Evolutionary conservation across 2,113 vertebrate genomes (phyloP).

Genomic region (Planiliza haematocheilus): DNA sequence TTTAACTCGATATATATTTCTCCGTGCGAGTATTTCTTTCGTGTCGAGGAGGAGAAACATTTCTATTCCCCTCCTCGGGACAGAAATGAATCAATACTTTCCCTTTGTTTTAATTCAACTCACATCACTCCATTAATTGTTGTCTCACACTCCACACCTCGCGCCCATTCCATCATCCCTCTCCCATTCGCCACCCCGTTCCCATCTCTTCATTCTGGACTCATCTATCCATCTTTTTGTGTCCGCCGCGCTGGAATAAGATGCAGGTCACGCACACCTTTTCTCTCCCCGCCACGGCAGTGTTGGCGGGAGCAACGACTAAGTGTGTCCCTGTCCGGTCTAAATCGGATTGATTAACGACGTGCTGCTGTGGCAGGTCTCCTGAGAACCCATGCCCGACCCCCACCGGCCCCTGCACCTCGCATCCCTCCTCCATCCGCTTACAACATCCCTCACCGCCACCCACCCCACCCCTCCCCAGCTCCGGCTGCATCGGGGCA

Average conservation of each 20-base stretch:
- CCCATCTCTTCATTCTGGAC: slow-evolving; percentile 74
- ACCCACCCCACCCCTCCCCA: slow-evolving; percentile 46
- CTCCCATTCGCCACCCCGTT: slow-evolving; percentile 55
- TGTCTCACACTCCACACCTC: slow-evolving; percentile 65
- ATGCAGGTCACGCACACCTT: slow-evolving; percentile 83
- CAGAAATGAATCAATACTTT: slow-evolving; percentile 74
- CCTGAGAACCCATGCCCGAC: slow-evolving; percentile 64
- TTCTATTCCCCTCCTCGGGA: slow-evolving; percentile 48
- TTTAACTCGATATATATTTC: slow-evolving; percentile 45
- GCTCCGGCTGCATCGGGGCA: slow-evolving; percentile 57
- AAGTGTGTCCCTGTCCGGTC: slow-evolving; percentile 83
- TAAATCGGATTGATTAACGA: slow-evolving; percentile 87
- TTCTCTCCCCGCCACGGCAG: slow-evolving; percentile 64
- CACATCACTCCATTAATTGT: slow-evolving; percentile 81
- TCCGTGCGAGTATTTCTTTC: slow-evolving; percentile 32
- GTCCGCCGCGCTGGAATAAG: slow-evolving; percentile 68
- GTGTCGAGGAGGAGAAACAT: slow-evolving; percentile 44
- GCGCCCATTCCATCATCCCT: slow-evolving; percentile 69
- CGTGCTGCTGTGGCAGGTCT: slow-evolving; percentile 79
- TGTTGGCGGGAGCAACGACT: slow-evolving; percentile 73
- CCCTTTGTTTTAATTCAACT: slow-evolving; percentile 78
- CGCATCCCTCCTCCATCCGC: slow-evolving; percentile 18
- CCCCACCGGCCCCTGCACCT: slow-evolving; percentile 3
- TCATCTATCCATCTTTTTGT: slow-evolving; percentile 81
- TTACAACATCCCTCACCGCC: slow-evolving; percentile 44